phyloP scores from a whole-genome alignment of 1,140 invertebrate species.

The Myzus persicae region DNA sequence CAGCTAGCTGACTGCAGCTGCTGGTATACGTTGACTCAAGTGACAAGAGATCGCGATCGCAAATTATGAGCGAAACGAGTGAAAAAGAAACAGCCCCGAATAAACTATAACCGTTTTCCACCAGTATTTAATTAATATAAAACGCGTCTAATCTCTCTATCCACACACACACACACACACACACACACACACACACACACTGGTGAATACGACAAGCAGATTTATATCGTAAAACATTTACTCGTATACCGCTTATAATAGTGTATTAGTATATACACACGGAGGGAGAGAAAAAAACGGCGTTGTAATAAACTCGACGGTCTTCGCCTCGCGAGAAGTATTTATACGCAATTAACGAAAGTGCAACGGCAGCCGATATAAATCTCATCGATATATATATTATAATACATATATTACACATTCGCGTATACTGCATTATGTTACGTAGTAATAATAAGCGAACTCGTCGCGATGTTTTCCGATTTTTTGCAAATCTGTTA shows the following conservation, averaged over 20 bases:
- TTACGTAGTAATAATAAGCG: background rate
- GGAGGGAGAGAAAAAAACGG: background rate
- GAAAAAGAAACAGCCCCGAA: background rate
- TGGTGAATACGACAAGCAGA: background rate
- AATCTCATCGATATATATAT: background rate
- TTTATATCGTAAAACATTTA: conserved; percentile 14
- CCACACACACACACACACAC: background rate
- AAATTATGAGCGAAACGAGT: background rate
- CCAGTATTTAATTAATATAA: conserved; percentile 7
- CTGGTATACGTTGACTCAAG: no score
- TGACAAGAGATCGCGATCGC: background rate
- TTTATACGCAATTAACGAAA: background rate
- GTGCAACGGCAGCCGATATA: background rate
- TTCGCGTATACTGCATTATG: conserved; percentile 3
- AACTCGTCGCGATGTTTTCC: background rate
- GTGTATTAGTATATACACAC: background rate
- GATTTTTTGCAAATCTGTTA: background rate
- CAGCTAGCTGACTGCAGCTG: no score
- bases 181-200: no score
- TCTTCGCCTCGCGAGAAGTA: background rate
- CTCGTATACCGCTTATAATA: background rate
- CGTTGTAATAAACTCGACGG: background rate
- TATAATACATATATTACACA: background rate
- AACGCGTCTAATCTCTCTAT: background rate
- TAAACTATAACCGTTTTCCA: background rate